Evolutionary conservation across 2,797 vertebrate species (phyloP).

Genomic region (Cyclura pinguis): DNA sequence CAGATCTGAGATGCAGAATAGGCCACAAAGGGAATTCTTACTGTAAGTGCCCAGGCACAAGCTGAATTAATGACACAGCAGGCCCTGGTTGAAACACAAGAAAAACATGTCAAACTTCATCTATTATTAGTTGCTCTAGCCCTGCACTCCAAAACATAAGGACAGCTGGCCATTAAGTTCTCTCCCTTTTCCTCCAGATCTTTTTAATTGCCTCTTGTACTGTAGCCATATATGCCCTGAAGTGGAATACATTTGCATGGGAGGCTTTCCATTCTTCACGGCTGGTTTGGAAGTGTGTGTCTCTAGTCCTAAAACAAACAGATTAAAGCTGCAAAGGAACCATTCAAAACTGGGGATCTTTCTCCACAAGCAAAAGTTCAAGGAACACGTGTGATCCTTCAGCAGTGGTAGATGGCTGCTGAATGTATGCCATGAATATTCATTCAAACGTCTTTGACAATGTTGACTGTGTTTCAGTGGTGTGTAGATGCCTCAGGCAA

Average conservation of each 20-base stretch:
- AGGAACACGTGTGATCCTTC: neutral
- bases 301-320: constrained; percentile 19
- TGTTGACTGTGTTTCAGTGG: constrained; percentile 1
- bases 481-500: neutral
- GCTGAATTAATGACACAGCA: constrained; percentile 76
- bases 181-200: constrained; percentile 60
- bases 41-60: constrained; percentile 72
- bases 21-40: constrained; percentile 79
- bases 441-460: neutral
- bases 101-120: constrained; percentile 74
- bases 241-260: constrained; percentile 58
- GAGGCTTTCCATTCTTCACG: constrained; percentile 43
- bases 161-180: constrained; percentile 48
- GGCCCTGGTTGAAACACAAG: constrained; percentile 70
- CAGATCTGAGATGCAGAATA: constrained; percentile 76
- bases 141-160: constrained; percentile 64
- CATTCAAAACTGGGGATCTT: constrained; percentile 51
- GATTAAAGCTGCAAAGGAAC: constrained; percentile 42
- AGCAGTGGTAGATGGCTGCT: constrained; percentile 1
- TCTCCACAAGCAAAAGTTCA: constrained; percentile 37
- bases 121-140: constrained; percentile 68
- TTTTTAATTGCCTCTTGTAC: constrained; percentile 55
- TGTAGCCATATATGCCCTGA: constrained; percentile 51
- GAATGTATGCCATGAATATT: neutral
- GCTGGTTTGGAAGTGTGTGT: constrained; percentile 47